These are phyloP conservation scores for Branchipolynoe longqiensis DNA, from an alignment of 2,888 invertebrate species.

Conservation along the genomic window DNA sequence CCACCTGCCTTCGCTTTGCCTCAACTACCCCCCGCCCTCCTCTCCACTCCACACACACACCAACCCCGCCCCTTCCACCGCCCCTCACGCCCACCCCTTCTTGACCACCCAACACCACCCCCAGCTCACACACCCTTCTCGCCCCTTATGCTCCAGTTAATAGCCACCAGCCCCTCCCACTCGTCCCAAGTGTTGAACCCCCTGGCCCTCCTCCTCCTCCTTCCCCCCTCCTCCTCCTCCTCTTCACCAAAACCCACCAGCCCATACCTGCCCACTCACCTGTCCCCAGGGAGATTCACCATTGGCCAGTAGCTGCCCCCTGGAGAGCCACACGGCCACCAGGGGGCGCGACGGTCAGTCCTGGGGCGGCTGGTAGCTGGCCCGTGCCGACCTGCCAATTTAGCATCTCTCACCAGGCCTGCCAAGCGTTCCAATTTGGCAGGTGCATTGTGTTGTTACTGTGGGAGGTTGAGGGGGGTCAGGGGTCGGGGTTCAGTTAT, in stretches of 20 bases:
- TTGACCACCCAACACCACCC: too few species aligned
- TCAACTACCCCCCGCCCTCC: too few species aligned
- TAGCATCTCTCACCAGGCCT: not conserved
- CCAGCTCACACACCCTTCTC: too few species aligned
- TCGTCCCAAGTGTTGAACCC: not conserved
- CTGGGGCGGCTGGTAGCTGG: not conserved
- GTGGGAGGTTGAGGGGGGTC: too few species aligned
- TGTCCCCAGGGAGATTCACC: not conserved
- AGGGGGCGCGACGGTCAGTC: not conserved
- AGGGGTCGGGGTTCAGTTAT: too few species aligned
- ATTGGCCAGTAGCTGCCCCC: not conserved
- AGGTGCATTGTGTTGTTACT: not conserved
- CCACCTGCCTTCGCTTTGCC: too few species aligned
- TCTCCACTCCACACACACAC: too few species aligned
- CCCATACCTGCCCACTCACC: not conserved
- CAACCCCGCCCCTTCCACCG: too few species aligned
- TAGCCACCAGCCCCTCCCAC: too few species aligned
- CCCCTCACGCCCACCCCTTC: too few species aligned
- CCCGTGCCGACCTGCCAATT: not conserved
- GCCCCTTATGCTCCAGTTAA: too few species aligned
- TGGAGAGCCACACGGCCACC: constrained; percentile 5
- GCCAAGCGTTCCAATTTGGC: constrained; percentile 15
- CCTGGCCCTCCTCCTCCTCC: not conserved
- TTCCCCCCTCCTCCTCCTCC: not conserved
- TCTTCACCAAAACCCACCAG: too few species aligned